Evolutionary conservation across 2,797 vertebrate genomes (phyloP).

Genomic region (Anolis apletophallus): DNA sequence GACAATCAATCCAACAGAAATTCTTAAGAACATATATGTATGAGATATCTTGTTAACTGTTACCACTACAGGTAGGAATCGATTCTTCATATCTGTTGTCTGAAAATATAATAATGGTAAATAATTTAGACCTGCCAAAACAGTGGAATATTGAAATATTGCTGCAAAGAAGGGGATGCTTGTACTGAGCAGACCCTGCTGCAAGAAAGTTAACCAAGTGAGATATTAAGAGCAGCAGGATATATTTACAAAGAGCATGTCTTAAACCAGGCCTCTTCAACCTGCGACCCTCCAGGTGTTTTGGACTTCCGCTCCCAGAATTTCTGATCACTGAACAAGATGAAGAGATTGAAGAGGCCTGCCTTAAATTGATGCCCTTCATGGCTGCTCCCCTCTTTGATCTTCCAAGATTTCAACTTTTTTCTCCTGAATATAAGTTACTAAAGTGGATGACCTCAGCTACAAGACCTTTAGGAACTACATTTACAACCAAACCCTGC

Average conservation of each 20-base stretch:
- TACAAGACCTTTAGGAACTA: background rate
- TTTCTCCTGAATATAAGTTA: slow-evolving; percentile 11
- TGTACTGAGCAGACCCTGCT: slow-evolving; percentile 66
- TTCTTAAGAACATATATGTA: background rate
- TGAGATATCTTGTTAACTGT: slow-evolving; percentile 29
- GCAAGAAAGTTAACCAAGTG: slow-evolving; percentile 61
- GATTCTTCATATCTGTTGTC: slow-evolving; percentile 48
- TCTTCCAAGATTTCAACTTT: background rate
- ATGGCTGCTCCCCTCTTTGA: slow-evolving; percentile 27
- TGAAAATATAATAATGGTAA: slow-evolving; percentile 65
- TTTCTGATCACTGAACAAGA: too few relatives aligned
- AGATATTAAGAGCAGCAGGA: slow-evolving; percentile 54
- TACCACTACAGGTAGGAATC: slow-evolving; percentile 61
- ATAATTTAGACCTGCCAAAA: too few relatives aligned
- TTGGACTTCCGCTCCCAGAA: too few relatives aligned
- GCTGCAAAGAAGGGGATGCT: too few relatives aligned
- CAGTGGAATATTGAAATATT: too few relatives aligned
- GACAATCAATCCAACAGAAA: background rate
- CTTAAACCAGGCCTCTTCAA: slow-evolving; percentile 12
- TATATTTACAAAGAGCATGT: too few relatives aligned
- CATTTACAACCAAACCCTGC: background rate
- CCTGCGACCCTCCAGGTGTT: too few relatives aligned
- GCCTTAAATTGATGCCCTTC: slow-evolving; percentile 50
- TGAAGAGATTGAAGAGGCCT: background rate
- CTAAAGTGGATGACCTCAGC: slow-evolving; percentile 29